Base-by-base conservation (phyloP, 2,797 vertebrate species). In the Gymnothorax reevesii region DNA sequence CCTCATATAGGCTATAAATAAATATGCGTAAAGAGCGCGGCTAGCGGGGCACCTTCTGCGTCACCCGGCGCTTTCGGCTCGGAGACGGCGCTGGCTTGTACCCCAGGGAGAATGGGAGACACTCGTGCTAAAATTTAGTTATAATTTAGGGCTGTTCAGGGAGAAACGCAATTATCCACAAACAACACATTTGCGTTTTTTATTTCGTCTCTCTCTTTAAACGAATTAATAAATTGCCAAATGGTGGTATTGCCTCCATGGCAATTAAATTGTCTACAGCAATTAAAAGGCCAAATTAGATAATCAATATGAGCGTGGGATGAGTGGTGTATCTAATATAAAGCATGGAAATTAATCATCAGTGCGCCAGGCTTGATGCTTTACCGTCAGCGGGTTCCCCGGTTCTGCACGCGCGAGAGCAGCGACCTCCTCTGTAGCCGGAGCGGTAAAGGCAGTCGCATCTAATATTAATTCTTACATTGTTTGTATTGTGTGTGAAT, bases 1-100 rank as follows among this genome's bases (percentile, higher is more conserved):
- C 60, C 22, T 25, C 71, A 75, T 75, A 13, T 42, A 25, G 22
- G 66, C 8, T 27, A 22, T 55, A 80, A 80, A 54, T n/a, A 54
- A 54, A 80, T 9, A 54, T 80, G 49, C 52, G 7, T 5, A 79
- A 79, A 54, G 4, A 42, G 42, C 33, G 33, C 33, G 33, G 33
- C 2, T 79, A 17, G 20, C 2, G 7, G 55, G n/a, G 77, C 54
- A 79, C 42, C 75, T 49, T 79, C 33, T 13, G 75, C 33, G 15
- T 52, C 20, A 55, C 2, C 90, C 9, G 91, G 85, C 66, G 90
- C 89, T 88, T 92, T 87, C 0, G 20, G 49, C 5, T 87, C 0
- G 0, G 88, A 75, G 42, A 89, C 85, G 0, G 17, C 52, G 15
- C 25, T 80, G 77, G 52, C 20, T 80, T n/a, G 49, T 17, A 54